Percentiles rank a stretch among this genome's conserved stretches.
Evolutionary conservation across 2,888 invertebrate species (phyloP).

Genomic region (Arenicola marina): DNA sequence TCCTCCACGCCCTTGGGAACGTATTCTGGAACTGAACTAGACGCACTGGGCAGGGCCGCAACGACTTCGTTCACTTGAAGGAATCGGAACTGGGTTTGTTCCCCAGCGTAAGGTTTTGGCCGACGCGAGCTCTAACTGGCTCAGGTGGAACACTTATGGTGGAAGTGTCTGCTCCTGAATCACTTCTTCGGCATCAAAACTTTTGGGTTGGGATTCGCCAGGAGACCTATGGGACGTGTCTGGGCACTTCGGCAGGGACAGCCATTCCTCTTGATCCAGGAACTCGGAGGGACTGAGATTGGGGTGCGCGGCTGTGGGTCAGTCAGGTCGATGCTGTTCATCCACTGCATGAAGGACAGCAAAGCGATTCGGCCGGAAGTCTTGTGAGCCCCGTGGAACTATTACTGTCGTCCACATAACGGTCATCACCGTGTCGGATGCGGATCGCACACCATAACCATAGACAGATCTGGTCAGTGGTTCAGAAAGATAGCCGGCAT

Average conservation of each 20-base stretch:
- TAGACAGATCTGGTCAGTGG: neutral
- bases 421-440: too few relatives aligned
- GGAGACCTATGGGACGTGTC: too few relatives aligned
- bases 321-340: neutral
- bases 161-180: too few relatives aligned
- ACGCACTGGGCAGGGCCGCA: neutral
- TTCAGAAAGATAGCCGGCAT: neutral
- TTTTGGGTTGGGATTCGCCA: too few relatives aligned
- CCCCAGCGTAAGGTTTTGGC: neutral
- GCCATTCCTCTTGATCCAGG: too few relatives aligned
- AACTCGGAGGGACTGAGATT: too few relatives aligned
- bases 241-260: too few relatives aligned
- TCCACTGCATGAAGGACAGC: neutral
- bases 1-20: neutral
- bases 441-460: too few relatives aligned
- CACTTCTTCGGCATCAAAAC: too few relatives aligned
- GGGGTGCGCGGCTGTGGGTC: neutral
- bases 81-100: neutral
- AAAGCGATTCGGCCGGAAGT: neutral
- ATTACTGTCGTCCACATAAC: too few relatives aligned
- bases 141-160: too few relatives aligned
- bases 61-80: neutral
- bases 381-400: neutral
- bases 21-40: neutral
- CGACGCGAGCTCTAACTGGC: neutral